These are phyloP conservation scores for Odocoileus hemionus DNA, from an alignment of 2,113 vertebrate genomes.

Conservation along the genomic window DNA sequence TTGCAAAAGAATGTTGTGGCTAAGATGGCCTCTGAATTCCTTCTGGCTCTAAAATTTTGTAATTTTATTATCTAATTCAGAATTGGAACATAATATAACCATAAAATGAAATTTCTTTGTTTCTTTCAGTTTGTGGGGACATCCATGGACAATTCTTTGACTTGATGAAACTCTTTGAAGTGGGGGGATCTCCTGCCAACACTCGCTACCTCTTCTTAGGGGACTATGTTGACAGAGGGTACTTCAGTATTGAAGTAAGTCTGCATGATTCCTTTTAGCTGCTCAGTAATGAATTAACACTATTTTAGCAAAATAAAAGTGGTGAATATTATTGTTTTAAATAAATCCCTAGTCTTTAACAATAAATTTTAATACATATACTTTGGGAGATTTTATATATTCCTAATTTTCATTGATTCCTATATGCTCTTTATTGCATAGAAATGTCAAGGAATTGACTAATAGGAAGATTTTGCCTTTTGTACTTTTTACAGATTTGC, in stretches of 20 bases:
- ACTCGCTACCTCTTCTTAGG: constrained; percentile 99
- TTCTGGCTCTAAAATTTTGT: background rate
- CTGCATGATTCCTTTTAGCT: background rate
- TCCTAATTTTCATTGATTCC: background rate
- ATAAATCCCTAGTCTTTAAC: background rate
- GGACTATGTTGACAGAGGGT: constrained; percentile 99
- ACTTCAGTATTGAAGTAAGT: constrained; percentile 99
- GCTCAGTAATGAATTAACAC: background rate
- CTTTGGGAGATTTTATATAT: background rate
- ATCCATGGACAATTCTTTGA: constrained; percentile 99
- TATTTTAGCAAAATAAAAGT: background rate
- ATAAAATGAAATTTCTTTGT: constrained; percentile 41
- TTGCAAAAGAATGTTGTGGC: background rate
- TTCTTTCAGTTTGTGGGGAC: constrained; percentile 94
- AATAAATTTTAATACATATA: background rate
- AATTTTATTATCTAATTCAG: background rate
- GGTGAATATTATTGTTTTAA: background rate
- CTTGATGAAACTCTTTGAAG: constrained; percentile 99
- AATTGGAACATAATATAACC: background rate
- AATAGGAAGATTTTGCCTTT: constrained; percentile 18
- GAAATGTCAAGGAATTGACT: background rate
- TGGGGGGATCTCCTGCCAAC: constrained; percentile 96
- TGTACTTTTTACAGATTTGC: background rate
- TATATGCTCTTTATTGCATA: background rate
- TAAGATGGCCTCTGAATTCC: background rate